These are phyloP conservation scores for Flexamia atlantica DNA, from an alignment of 2,888 invertebrate genomes.

Conservation along the genomic window DNA sequence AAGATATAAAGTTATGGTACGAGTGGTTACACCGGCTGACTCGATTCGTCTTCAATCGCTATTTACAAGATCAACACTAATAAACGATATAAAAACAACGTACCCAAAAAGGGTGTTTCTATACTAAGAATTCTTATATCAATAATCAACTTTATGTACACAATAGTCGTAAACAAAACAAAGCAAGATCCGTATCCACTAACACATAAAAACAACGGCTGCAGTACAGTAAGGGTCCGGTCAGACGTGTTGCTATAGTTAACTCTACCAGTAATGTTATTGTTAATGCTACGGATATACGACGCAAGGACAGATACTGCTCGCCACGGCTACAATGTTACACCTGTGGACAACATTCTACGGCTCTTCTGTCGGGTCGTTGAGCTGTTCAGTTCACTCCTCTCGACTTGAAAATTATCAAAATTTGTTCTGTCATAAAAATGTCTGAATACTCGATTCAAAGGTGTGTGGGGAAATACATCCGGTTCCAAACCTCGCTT, in stretches of 20 bases:
- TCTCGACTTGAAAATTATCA: no score
- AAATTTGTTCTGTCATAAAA: no score
- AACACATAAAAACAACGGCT: constrained; percentile 63
- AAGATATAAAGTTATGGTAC: constrained; percentile 53
- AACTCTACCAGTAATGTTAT: constrained; percentile 38
- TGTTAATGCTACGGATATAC: constrained; percentile 42
- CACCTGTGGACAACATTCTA: constrained; percentile 44
- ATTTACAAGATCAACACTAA: constrained; percentile 63
- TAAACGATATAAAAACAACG: constrained; percentile 65
- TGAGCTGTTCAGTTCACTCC: constrained; percentile 21
- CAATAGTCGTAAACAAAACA: constrained; percentile 60
- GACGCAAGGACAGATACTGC: constrained; percentile 54
- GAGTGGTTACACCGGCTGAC: constrained; percentile 49
- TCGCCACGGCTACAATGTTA: constrained; percentile 29
- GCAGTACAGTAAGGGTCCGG: constrained; percentile 11
- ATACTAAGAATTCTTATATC: constrained; percentile 63
- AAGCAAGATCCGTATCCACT: constrained; percentile 57
- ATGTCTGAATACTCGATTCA: no score
- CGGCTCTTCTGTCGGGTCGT: constrained; percentile 1
- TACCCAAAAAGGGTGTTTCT: constrained; percentile 63
- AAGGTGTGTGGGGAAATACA: no score
- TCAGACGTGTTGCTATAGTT: constrained; percentile 32
- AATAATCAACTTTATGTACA: constrained; percentile 64
- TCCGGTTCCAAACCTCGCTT: no score
- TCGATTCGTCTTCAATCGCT: constrained; percentile 44